A percentile compares a stretch with the other conserved stretches of the same genome.
These are phyloP conservation scores for Forbesichthys papilliferus DNA, from an alignment of 2,113 vertebrate species.

Conservation along the genomic window DNA sequence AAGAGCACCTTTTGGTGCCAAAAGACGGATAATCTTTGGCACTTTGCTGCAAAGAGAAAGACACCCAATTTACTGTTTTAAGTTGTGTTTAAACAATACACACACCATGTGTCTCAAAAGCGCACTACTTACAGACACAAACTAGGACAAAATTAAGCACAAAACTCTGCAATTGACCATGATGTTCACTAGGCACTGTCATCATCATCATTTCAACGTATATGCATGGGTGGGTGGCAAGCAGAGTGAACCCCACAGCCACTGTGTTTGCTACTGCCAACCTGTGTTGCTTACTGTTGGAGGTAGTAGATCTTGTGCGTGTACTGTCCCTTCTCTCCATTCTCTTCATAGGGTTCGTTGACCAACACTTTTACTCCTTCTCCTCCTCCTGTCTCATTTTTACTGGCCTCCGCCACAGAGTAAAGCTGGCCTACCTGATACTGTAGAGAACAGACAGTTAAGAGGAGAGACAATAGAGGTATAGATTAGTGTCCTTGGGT, in stretches of 20 bases:
- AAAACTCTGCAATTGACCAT: too few relatives aligned
- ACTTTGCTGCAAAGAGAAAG: conserved; percentile 86
- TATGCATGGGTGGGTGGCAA: too few relatives aligned
- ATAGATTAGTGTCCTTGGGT: background rate
- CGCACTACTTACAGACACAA: too few relatives aligned
- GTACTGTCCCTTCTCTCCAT: conserved; percentile 94
- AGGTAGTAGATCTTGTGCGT: conserved; percentile 96
- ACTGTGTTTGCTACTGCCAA: background rate
- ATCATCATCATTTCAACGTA: too few relatives aligned
- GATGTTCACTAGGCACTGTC: too few relatives aligned
- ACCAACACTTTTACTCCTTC: conserved; percentile 93
- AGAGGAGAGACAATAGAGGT: background rate
- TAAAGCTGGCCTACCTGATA: conserved; percentile 97
- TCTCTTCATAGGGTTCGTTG: conserved; percentile 90
- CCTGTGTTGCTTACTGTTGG: conserved; percentile 60
- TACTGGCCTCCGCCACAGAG: conserved; percentile 95
- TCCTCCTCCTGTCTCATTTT: conserved; percentile 97
- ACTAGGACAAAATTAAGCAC: too few relatives aligned
- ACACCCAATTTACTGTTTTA: background rate
- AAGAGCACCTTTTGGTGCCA: conserved; percentile 88
- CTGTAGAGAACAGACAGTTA: conserved; percentile 62
- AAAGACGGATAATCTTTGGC: conserved; percentile 80
- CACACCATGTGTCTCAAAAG: too few relatives aligned
- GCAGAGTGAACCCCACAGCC: too few relatives aligned
- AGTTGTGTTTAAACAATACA: too few relatives aligned